Evolutionary conservation across 2,888 invertebrate species (phyloP).

Genomic region (Girardia tigrina): DNA sequence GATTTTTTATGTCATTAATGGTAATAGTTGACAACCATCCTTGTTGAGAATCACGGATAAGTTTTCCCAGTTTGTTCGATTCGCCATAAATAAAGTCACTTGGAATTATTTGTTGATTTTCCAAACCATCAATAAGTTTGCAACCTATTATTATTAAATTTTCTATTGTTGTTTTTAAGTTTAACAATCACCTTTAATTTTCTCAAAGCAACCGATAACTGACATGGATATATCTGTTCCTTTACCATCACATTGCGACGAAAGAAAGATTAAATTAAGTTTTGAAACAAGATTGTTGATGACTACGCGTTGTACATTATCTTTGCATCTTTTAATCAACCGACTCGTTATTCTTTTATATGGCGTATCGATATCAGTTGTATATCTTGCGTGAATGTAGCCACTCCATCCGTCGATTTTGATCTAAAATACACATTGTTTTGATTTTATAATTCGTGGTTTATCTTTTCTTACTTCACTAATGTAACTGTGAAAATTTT

Average conservation of each 20-base stretch:
- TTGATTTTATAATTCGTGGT: background rate
- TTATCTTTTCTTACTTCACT: background rate
- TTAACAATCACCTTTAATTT: background rate
- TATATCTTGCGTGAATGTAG: slow-evolving; percentile 11
- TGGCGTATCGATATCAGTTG: background rate
- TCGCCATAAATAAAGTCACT: slow-evolving; percentile 8
- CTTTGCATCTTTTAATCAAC: background rate
- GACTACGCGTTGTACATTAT: background rate
- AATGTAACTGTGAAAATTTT: slow-evolving; percentile 6
- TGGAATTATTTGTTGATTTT: background rate
- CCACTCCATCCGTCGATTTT: background rate
- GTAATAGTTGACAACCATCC: background rate
- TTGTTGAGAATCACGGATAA: background rate
- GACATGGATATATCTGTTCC: background rate
- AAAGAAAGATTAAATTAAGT: background rate
- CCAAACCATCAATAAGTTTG: slow-evolving; percentile 17
- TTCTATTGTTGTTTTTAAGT: background rate
- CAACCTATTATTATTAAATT: background rate
- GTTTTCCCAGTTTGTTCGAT: background rate
- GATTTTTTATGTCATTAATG: background rate
- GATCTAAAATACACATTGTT: background rate
- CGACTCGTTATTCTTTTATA: background rate
- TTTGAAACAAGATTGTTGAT: background rate
- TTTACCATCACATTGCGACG: background rate
- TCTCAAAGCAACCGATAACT: background rate